These are phyloP conservation scores for Perizoma flavofasciatum DNA, from an alignment of 2,888 invertebrate species.

Conservation along the genomic window DNA sequence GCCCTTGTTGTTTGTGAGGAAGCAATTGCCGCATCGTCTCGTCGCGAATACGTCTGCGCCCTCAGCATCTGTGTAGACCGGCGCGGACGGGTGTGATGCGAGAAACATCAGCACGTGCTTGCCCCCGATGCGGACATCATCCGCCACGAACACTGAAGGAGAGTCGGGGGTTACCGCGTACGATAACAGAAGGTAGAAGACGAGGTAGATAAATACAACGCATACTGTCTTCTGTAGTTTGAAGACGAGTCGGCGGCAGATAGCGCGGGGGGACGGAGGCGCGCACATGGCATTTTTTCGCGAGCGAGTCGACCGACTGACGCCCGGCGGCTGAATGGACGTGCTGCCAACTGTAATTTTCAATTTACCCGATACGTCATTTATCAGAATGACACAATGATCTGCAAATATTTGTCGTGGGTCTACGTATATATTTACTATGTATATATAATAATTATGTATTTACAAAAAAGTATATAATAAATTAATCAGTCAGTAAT, in stretches of 20 bases:
- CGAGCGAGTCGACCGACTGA: constrained; percentile 21
- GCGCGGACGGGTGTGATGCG: constrained; percentile 40
- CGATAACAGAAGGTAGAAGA: constrained; percentile 50
- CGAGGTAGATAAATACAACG: constrained; percentile 50
- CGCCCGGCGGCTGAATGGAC: too few relatives aligned
- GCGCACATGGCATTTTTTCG: constrained; percentile 38
- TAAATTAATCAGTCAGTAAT: too few relatives aligned
- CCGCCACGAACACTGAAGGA: constrained; percentile 51
- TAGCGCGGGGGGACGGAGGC: constrained; percentile 41
- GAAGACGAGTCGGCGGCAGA: constrained; percentile 58
- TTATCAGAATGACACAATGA: too few relatives aligned
- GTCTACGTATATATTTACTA: too few relatives aligned
- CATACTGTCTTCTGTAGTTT: constrained; percentile 53
- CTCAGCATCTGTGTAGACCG: constrained; percentile 52
- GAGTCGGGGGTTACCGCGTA: constrained; percentile 47
- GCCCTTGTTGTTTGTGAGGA: constrained; percentile 63
- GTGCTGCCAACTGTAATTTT: too few relatives aligned
- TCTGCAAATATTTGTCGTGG: too few relatives aligned
- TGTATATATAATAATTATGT: too few relatives aligned
- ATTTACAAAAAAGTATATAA: too few relatives aligned
- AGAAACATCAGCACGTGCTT: constrained; percentile 59
- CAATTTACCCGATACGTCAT: too few relatives aligned
- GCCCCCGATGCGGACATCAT: constrained; percentile 54
- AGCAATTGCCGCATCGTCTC: constrained; percentile 55
- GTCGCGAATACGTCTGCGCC: constrained; percentile 54